Conservation (phyloP, 2,888 invertebrate genomes). For the Thelaira solivaga region DNA sequence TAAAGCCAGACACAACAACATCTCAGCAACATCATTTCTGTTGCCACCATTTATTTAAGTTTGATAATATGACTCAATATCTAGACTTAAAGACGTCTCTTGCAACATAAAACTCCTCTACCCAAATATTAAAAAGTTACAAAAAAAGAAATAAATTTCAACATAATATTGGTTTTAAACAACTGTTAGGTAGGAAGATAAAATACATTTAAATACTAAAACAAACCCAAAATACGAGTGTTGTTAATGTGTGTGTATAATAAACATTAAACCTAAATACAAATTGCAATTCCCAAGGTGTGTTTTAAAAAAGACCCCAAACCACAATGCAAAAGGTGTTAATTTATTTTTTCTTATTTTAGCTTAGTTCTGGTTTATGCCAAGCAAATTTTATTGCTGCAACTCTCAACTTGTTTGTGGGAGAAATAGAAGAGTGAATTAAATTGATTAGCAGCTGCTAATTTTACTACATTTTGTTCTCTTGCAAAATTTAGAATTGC, state of each 20-base stretch:
- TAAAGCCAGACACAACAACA: too few species aligned
- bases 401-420: too few species aligned
- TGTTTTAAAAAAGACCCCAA: too few species aligned
- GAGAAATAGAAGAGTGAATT: too few species aligned
- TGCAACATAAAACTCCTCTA: slow-evolving; percentile 43
- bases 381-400: too few species aligned
- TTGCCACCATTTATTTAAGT: slow-evolving; percentile 32
- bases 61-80: slow-evolving; percentile 44
- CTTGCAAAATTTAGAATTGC: too few species aligned
- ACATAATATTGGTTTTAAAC: slow-evolving; percentile 18
- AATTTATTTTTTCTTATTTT: too few species aligned
- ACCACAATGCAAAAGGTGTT: too few species aligned
- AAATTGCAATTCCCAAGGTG: not conserved
- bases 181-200: slow-evolving; percentile 11
- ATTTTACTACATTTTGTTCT: too few species aligned
- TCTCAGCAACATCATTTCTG: slow-evolving; percentile 6
- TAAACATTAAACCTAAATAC: not conserved
- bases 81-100: slow-evolving; percentile 43
- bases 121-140: slow-evolving; percentile 4
- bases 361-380: too few species aligned
- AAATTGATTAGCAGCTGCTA: too few species aligned
- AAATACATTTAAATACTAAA: not conserved
- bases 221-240: not conserved
- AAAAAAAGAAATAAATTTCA: not conserved
- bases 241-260: not conserved